Conservation (phyloP, 1,140 invertebrate genomes). For the Thalassaphorura encarpata region DNA sequence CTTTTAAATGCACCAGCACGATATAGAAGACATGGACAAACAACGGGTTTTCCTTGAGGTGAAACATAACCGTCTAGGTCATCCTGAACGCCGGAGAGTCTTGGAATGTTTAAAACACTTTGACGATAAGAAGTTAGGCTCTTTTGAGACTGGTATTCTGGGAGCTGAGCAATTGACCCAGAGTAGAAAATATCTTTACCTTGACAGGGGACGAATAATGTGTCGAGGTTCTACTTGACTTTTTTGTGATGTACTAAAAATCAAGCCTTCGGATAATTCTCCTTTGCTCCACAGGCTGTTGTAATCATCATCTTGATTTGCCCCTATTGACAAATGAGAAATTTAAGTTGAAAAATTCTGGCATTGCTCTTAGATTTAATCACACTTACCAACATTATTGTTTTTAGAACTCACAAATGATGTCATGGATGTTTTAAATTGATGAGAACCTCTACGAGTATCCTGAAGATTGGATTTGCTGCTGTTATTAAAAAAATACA, state of each 20-base stretch:
- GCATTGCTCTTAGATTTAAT: not conserved
- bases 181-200: conserved; percentile 97
- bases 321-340: not conserved
- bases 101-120: conserved; percentile 66
- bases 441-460: conserved; percentile 11
- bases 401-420: conserved; percentile 22
- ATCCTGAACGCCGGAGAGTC: conserved; percentile 29
- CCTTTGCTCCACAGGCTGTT: conserved; percentile 27
- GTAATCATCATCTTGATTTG: conserved; percentile 26
- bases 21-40: not conserved
- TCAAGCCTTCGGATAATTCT: conserved; percentile 32
- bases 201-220: conserved; percentile 81
- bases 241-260: conserved; percentile 41
- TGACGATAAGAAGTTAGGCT: conserved; percentile 77
- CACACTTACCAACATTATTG: conserved; percentile 17
- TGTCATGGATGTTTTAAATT: conserved; percentile 19
- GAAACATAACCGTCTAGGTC: conserved; percentile 53
- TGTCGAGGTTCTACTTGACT: conserved; percentile 48
- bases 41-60: conserved; percentile 42
- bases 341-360: not conserved
- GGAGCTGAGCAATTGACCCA: conserved; percentile 80
- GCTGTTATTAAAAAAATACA: not conserved
- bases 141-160: conserved; percentile 84
- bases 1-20: conserved; percentile 68
- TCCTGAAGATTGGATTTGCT: conserved; percentile 30